A percentile compares a stretch with the other conserved stretches of the same genome.
Conservation (phyloP, 2,888 invertebrate species). For the Gandaritis pyraliata region DNA sequence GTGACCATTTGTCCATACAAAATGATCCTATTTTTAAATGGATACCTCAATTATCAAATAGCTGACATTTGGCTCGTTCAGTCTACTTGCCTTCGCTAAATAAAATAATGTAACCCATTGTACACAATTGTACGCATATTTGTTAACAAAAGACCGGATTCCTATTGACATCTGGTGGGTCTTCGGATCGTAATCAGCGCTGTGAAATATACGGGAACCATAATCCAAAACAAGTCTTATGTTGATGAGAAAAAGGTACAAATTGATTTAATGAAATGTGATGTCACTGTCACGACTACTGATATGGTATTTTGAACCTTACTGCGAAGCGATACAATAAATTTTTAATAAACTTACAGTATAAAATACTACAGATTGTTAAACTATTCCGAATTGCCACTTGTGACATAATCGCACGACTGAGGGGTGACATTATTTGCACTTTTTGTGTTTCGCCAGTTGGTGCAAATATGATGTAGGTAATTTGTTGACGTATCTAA, state of each 20-base stretch:
- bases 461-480: constrained; percentile 59
- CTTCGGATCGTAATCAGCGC: constrained; percentile 42
- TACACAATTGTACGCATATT: constrained; percentile 78
- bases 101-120: constrained; percentile 76
- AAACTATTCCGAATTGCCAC: constrained; percentile 65
- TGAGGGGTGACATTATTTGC: constrained; percentile 65
- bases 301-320: constrained; percentile 20
- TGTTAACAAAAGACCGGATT: constrained; percentile 75
- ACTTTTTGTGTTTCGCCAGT: constrained; percentile 66
- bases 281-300: not conserved
- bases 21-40: constrained; percentile 52
- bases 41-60: constrained; percentile 75
- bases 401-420: constrained; percentile 64
- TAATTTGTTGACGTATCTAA: constrained; percentile 30
- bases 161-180: constrained; percentile 74
- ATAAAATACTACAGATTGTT: constrained; percentile 52
- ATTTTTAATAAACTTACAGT: constrained; percentile 33
- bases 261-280: constrained; percentile 16
- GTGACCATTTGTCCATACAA: constrained; percentile 28
- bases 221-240: constrained; percentile 8
- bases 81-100: constrained; percentile 67
- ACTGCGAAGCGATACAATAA: constrained; percentile 21
- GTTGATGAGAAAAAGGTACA: constrained; percentile 9
- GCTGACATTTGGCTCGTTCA: constrained; percentile 74
- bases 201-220: not conserved